Percentiles rank a stretch among this genome's conserved stretches.
Conservation (phyloP, 64 coral and sea anemone genomes). For the Pocillopora verrucosa region DNA sequence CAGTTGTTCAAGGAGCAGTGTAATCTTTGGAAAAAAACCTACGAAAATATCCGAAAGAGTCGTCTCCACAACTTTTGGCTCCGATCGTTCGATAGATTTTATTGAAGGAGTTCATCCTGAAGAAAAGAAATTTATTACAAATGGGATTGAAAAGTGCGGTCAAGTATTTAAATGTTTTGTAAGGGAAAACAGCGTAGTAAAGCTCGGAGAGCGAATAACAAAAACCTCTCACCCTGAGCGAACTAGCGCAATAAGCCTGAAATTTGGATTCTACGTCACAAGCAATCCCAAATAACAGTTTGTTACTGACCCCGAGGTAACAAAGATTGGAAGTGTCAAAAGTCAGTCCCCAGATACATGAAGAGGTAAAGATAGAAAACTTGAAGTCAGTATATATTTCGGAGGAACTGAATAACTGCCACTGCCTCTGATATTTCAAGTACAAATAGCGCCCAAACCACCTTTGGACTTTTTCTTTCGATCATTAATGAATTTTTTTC, state of each 20-base stretch:
- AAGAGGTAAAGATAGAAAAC: neutral
- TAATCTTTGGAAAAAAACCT: neutral
- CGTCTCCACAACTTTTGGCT: no score
- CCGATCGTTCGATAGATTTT: neutral
- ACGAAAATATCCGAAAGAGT: neutral
- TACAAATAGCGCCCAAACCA: no score
- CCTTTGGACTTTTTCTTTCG: no score
- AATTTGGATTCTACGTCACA: neutral
- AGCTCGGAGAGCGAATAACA: neutral
- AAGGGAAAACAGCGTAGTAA: neutral
- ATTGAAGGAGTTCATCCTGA: neutral
- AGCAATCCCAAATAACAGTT: neutral
- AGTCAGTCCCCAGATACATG: neutral
- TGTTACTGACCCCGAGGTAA: neutral
- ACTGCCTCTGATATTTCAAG: no score
- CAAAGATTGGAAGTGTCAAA: neutral
- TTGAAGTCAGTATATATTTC: no score
- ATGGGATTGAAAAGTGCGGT: neutral
- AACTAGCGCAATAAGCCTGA: neutral
- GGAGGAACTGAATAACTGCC: no score
- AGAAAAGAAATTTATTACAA: neutral
- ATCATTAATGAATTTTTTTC: no score
- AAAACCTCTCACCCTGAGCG: rapidly evolving
- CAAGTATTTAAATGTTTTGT: neutral
- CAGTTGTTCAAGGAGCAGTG: constrained; percentile 8